phyloP scores from a whole-genome alignment of 2,113 vertebrate species.

The Apaloderma vittatum region DNA sequence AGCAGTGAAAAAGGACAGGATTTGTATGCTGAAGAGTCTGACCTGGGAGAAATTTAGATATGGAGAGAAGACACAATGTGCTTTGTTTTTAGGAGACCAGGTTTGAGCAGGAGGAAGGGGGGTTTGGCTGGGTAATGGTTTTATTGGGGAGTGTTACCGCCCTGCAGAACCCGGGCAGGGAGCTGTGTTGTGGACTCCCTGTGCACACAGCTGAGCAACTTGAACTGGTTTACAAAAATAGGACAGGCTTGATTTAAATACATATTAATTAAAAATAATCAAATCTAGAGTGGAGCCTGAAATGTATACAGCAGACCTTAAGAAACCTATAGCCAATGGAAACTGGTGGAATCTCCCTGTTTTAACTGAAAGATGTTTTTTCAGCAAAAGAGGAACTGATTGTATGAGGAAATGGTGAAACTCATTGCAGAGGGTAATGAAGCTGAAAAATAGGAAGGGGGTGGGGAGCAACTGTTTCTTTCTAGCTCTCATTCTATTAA shows the following conservation, averaged over 20 bases:
- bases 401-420: background rate
- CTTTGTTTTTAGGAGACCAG: background rate
- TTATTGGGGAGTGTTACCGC: background rate
- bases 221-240: background rate
- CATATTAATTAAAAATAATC: background rate
- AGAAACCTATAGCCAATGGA: background rate
- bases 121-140: background rate
- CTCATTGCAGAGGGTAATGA: background rate
- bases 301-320: background rate
- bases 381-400: background rate
- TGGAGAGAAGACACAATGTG: background rate
- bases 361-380: background rate
- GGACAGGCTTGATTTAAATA: background rate
- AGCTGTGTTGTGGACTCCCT: background rate
- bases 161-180: background rate
- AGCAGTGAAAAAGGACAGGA: background rate
- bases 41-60: background rate
- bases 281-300: background rate
- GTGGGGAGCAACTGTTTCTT: constrained; percentile 6
- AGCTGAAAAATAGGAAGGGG: constrained; percentile 21
- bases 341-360: background rate
- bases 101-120: background rate
- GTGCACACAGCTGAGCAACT: background rate
- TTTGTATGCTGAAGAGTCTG: background rate
- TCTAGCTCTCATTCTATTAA: background rate